Percentiles rank a stretch among this genome's conserved stretches.
These are phyloP conservation scores for Helostoma temminkii DNA, from an alignment of 2,797 vertebrate genomes.

Conservation along the genomic window DNA sequence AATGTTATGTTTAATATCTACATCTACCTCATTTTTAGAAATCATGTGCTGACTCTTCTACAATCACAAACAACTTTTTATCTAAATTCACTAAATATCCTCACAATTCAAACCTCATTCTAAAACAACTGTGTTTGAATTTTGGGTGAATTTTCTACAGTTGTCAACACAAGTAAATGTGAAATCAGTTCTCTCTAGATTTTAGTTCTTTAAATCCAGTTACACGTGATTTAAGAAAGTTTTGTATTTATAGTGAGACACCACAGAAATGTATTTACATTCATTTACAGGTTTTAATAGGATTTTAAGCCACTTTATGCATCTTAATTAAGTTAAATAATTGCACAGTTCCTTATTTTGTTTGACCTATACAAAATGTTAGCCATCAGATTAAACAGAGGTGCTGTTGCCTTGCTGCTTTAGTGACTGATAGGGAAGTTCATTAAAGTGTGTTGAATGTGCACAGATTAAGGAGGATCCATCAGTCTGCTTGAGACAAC, in stretches of 20 bases:
- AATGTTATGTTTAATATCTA: background rate
- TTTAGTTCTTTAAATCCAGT: background rate
- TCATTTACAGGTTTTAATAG: background rate
- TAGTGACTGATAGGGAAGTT: conserved; percentile 80
- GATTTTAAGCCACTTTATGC: background rate
- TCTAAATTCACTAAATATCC: background rate
- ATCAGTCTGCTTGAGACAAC: conserved; percentile 83
- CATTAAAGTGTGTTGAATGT: conserved; percentile 82
- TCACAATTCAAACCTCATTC: background rate
- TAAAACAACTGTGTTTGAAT: too few species aligned
- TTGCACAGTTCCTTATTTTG: background rate
- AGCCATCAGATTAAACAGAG: background rate
- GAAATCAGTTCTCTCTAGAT: background rate
- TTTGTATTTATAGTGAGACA: background rate
- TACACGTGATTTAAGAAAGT: background rate
- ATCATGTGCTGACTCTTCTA: background rate
- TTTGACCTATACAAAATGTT: conserved; percentile 2
- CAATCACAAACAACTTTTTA: too few species aligned
- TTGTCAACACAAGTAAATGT: background rate
- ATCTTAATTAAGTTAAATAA: background rate
- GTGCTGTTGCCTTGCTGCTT: conserved; percentile 20
- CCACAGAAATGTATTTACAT: background rate
- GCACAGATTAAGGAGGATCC: conserved; percentile 80
- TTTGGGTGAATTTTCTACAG: background rate
- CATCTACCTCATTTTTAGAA: background rate